phyloP scores from a whole-genome alignment of 2,113 vertebrate genomes.

The Odocoileus hemionus region DNA sequence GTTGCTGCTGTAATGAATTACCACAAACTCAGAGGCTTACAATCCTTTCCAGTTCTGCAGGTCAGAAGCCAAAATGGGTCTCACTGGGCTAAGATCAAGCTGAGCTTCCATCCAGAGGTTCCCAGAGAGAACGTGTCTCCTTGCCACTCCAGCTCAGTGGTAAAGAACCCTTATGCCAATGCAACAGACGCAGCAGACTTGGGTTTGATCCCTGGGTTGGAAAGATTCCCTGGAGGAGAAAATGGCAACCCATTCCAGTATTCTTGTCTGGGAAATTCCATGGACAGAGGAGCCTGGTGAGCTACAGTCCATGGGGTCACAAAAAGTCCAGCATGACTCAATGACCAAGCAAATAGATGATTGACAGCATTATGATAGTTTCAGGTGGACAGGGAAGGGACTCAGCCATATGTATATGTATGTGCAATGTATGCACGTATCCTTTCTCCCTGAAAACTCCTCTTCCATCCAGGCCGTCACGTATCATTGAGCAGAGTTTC shows the following conservation, averaged over 20 bases:
- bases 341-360: background rate
- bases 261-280: background rate
- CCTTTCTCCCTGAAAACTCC: background rate
- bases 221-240: background rate
- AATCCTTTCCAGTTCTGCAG: background rate
- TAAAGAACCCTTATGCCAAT: background rate
- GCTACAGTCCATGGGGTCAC: background rate
- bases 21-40: background rate
- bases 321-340: background rate
- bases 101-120: background rate
- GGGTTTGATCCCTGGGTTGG: background rate
- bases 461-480: background rate
- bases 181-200: background rate
- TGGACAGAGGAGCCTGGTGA: background rate
- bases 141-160: background rate
- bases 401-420: background rate
- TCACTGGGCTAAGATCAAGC: background rate
- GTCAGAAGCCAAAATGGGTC: background rate
- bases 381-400: background rate
- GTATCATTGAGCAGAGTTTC: background rate
- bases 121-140: background rate
- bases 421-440: fast-evolving
- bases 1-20: background rate
- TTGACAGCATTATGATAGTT: background rate
- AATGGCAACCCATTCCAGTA: background rate